A percentile compares a stretch with the other conserved stretches of the same genome.
Evolutionary conservation across 2,113 vertebrate species (phyloP).

Genomic region (Paracanthobrama guichenoti): DNA sequence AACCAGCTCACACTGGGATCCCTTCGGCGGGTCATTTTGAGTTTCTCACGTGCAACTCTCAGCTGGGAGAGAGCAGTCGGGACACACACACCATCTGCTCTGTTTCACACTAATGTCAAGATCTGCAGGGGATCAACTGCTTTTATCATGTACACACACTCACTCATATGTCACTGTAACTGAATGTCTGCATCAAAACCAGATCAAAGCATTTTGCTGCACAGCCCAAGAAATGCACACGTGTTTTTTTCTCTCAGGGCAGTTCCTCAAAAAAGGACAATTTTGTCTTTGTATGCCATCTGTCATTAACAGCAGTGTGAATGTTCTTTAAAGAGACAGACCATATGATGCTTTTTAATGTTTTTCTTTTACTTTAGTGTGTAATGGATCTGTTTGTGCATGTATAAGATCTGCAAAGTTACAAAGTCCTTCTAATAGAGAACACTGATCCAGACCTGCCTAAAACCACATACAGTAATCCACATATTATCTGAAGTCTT

Average conservation of each 20-base stretch:
- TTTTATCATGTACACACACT: neutral
- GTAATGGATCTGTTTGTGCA: no score
- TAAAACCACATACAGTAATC: no score
- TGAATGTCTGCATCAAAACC: conserved; percentile 5
- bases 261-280: neutral
- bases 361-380: no score
- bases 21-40: conserved; percentile 19
- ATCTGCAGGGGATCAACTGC: neutral
- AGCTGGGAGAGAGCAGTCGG: neutral
- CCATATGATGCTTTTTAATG: no score
- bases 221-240: neutral
- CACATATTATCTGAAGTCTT: no score
- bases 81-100: neutral
- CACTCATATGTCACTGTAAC: neutral
- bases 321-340: neutral
- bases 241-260: neutral
- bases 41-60: conserved; percentile 15
- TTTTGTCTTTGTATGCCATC: neutral
- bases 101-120: conserved; percentile 40
- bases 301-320: neutral
- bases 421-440: no score
- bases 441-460: no score
- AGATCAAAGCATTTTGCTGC: conserved; percentile 8
- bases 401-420: no score
- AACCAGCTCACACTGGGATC: conserved; percentile 10